A percentile compares a stretch with the other conserved stretches of the same genome.
Evolutionary conservation across 2,113 vertebrate species (phyloP).

Genomic region (Trochalopteron elliotii): DNA sequence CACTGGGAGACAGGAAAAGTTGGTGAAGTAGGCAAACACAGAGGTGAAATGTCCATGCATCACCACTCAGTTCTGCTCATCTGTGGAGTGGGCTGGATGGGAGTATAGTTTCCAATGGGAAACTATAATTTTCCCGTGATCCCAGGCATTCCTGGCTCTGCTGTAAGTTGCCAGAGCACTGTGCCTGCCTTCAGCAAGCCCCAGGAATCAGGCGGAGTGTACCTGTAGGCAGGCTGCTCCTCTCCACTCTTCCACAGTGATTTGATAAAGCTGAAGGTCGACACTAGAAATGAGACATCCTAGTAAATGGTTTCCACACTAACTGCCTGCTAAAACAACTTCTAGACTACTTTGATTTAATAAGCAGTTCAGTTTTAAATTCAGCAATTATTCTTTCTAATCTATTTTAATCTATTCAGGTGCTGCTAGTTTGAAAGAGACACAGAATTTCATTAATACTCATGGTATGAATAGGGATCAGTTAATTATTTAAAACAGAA

Average conservation of each 20-base stretch:
- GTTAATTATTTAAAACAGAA: constrained; percentile 5
- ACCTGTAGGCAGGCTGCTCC: background rate
- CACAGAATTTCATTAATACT: background rate
- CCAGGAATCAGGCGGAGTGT: background rate
- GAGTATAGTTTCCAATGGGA: fast-evolving
- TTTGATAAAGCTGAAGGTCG: background rate
- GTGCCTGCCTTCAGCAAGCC: background rate
- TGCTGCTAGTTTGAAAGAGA: background rate
- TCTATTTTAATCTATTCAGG: constrained; percentile 18
- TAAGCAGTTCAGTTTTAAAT: constrained; percentile 21
- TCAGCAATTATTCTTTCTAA: background rate
- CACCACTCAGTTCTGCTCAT: background rate
- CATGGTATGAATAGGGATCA: background rate
- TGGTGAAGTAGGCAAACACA: background rate
- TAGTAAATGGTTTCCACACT: constrained; percentile 32
- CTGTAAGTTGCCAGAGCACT: background rate
- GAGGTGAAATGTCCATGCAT: background rate
- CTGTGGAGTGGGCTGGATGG: background rate
- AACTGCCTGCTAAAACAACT: constrained; percentile 1
- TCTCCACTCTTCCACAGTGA: background rate
- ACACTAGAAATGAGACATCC: constrained; percentile 30
- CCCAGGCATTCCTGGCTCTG: background rate
- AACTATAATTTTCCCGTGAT: background rate
- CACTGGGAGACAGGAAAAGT: background rate
- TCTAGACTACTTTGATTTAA: constrained; percentile 5